These are phyloP conservation scores for Lepilemur ruficaudatus DNA, from an alignment of 2,797 vertebrate species.

Conservation along the genomic window DNA sequence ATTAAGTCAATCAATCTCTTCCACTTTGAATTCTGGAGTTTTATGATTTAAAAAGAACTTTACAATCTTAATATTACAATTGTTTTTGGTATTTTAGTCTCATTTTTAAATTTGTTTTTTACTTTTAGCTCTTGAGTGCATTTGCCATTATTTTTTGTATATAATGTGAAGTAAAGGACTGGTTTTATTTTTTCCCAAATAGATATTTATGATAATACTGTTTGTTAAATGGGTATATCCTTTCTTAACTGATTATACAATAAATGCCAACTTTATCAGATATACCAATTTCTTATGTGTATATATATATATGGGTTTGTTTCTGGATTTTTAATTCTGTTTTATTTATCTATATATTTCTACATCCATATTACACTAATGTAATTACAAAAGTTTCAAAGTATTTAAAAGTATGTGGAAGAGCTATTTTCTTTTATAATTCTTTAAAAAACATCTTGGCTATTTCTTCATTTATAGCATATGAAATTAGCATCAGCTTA, in stretches of 20 bases:
- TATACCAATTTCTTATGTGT: not conserved
- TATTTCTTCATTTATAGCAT: not conserved
- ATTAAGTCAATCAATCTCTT: not conserved
- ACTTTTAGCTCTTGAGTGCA: not conserved
- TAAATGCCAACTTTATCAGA: not conserved
- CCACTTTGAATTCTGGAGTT: not conserved
- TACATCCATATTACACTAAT: not conserved
- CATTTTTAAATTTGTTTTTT: not conserved
- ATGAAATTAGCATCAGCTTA: not conserved
- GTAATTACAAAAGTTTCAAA: not conserved
- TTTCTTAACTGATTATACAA: not conserved
- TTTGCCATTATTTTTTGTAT: not conserved
- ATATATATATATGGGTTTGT: not conserved
- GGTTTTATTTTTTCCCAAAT: slow-evolving; percentile 33
- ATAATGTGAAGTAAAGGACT: not conserved
- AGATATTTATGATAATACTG: not conserved
- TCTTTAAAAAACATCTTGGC: not conserved
- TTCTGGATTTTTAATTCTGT: not conserved
- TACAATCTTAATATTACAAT: not conserved
- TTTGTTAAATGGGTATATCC: not conserved
- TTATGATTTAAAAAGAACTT: not conserved
- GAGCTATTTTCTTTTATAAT: not conserved
- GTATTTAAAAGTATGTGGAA: not conserved
- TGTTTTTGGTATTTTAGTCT: not conserved
- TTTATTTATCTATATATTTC: not conserved